phyloP scores from a whole-genome alignment of 2,888 invertebrate genomes.

The Caenorhabditis zanzibari region DNA sequence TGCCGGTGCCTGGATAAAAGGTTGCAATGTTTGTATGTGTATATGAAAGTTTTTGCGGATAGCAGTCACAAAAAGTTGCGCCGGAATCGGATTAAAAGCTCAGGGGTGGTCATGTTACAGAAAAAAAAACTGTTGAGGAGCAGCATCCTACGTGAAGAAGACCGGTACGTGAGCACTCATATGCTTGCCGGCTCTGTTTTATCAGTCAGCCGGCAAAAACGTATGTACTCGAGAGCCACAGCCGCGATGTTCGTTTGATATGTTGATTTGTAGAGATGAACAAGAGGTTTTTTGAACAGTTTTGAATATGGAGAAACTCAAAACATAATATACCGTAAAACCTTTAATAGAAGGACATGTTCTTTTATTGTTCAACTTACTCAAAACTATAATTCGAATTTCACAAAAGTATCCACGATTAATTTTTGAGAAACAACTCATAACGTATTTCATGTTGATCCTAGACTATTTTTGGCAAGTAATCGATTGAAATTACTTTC shows the following conservation, averaged over 20 bases:
- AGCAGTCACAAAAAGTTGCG: slow-evolving; percentile 60
- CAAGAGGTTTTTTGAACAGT: background rate
- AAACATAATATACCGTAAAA: too few species aligned
- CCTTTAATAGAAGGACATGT: too few species aligned
- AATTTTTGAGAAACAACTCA: too few species aligned
- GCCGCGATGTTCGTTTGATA: slow-evolving; percentile 38
- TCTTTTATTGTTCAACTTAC: too few species aligned
- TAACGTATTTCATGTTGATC: too few species aligned
- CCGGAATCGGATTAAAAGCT: slow-evolving; percentile 63
- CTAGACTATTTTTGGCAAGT: too few species aligned
- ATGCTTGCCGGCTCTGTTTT: slow-evolving; percentile 40
- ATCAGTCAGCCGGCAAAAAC: slow-evolving; percentile 53
- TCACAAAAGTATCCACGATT: too few species aligned
- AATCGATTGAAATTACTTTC: too few species aligned
- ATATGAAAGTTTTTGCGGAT: background rate
- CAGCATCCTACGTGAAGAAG: slow-evolving; percentile 39
- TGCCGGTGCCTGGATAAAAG: slow-evolving; percentile 43
- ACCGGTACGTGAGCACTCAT: slow-evolving; percentile 58
- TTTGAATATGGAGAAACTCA: background rate
- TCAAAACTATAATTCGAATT: background rate
- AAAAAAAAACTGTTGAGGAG: slow-evolving; percentile 14
- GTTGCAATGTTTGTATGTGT: slow-evolving; percentile 52
- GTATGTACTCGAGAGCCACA: slow-evolving; percentile 50
- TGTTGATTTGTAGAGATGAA: background rate
- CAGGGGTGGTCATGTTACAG: slow-evolving; percentile 63